A percentile compares a stretch with the other conserved stretches of the same genome.
Evolutionary conservation across 1,140 invertebrate species (phyloP).

Genomic region (Luehdorfia chinensis): DNA sequence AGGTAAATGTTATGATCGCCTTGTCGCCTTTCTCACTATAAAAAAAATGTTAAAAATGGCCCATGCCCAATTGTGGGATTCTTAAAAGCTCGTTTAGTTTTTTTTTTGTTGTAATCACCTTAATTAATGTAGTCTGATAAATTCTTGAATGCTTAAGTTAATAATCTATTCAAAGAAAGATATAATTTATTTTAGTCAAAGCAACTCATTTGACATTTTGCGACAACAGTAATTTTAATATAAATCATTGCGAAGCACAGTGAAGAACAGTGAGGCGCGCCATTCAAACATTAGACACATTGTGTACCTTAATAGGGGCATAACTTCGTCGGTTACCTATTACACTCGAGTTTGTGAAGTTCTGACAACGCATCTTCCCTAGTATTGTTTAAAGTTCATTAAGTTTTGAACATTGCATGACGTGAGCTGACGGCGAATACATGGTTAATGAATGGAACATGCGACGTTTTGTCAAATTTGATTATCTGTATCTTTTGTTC

Average conservation of each 20-base stretch:
- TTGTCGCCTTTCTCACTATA: no score
- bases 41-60: no score
- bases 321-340: conserved; percentile 49
- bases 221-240: conserved; percentile 1
- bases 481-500: not conserved
- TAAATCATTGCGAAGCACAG: conserved; percentile 17
- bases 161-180: no score
- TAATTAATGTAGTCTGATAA: no score
- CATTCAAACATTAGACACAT: conserved; percentile 48
- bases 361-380: conserved; percentile 64
- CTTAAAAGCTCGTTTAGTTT: no score
- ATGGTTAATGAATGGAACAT: conserved; percentile 44
- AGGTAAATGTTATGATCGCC: no score
- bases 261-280: conserved; percentile 1
- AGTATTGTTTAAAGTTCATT: conserved; percentile 68
- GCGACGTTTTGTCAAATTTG: conserved; percentile 1
- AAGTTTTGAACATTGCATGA: conserved; percentile 58
- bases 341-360: conserved; percentile 52
- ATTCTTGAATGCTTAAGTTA: no score
- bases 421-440: conserved; percentile 50
- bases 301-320: conserved; percentile 57
- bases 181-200: no score
- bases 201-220: not conserved
- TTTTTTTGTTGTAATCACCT: no score
- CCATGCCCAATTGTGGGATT: no score